Evolutionary conservation across 2,797 vertebrate genomes (phyloP), one percentile per base, ranked within the genome.

Genomic region (Catostomus latipinnis): DNA sequence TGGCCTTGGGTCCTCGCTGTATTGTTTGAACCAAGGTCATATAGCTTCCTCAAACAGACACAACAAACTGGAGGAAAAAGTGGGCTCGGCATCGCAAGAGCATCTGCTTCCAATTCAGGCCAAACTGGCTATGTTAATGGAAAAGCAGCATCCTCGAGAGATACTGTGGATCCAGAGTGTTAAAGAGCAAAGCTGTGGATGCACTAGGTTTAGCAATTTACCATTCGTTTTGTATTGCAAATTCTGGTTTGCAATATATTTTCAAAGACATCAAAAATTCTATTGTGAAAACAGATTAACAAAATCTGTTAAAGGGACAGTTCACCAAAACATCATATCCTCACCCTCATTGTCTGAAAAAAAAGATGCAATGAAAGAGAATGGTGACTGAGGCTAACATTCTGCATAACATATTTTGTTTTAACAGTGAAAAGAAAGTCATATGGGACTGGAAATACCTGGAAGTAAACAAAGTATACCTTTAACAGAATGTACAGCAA

Each of bases 1-100:
- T 75, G 83, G 69, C 13, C 61, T 22, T 48, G 78, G 61, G 49
- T 56, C 83, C 82, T 72, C 53, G 46, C 50, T 71, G 68, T 68
- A 82, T 80, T 80, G 74, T 66, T 61, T 14, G 46, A 74, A 73
- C 84, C 86, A 90, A 87, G 88, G 87, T 74, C 82, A 71, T 63
- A 84, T 48, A 11, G 66, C 80, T 90, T 90, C 89, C 86, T 87
- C 70, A 80, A 22, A 83, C 81, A 88, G 86, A 83, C 82, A 87
- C 86, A 87, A 78, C 73, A 71, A 77, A 62, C 8, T 16, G 49
- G n/a, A 79, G 56, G 66, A 52, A 75, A 6, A 13, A 78, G 16
- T 58, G 58, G 63, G 69, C 73, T 54, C 13, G 49, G 66, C 74
- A 71, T 68, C 22, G 48, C 73, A 83, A 67, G 50, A 67, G 58